Percentiles rank a stretch among this genome's conserved stretches.
Evolutionary conservation across 2,113 vertebrate genomes (phyloP).

Genomic region (Engraulis encrasicolus): DNA sequence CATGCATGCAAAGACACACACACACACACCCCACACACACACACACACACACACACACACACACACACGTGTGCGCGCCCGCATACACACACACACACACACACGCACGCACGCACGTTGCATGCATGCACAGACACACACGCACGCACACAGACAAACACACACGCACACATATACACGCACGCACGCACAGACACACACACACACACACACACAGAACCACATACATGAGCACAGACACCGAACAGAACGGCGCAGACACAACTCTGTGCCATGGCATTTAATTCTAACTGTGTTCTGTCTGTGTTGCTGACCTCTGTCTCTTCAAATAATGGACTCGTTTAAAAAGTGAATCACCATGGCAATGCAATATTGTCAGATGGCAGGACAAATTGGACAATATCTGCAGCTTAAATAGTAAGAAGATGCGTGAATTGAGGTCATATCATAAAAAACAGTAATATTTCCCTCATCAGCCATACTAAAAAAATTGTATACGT

Average conservation of each 20-base stretch:
- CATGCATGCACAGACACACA: neutral
- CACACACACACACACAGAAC: neutral
- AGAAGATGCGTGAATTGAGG: no score
- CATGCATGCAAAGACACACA: neutral
- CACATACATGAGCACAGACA: neutral
- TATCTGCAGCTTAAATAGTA: no score
- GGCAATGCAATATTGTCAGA: neutral
- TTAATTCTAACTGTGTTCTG: neutral
- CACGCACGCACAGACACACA: neutral
- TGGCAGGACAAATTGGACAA: neutral
- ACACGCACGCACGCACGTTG: neutral
- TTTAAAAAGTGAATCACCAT: neutral
- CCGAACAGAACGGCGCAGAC: neutral
- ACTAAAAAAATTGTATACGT: no score
- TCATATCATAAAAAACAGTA: no score
- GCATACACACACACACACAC: neutral
- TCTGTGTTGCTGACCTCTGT: neutral
- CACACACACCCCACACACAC: neutral
- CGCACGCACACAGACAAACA: neutral
- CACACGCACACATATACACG: neutral
- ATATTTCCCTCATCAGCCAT: no score
- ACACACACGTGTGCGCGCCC: neutral
- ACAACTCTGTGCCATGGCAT: neutral
- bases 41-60: neutral
- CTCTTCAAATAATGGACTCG: neutral